A percentile compares a stretch with the other conserved stretches of the same genome.
These are phyloP conservation scores for Numida meleagris DNA, from an alignment of 2,113 vertebrate genomes.

Conservation along the genomic window DNA sequence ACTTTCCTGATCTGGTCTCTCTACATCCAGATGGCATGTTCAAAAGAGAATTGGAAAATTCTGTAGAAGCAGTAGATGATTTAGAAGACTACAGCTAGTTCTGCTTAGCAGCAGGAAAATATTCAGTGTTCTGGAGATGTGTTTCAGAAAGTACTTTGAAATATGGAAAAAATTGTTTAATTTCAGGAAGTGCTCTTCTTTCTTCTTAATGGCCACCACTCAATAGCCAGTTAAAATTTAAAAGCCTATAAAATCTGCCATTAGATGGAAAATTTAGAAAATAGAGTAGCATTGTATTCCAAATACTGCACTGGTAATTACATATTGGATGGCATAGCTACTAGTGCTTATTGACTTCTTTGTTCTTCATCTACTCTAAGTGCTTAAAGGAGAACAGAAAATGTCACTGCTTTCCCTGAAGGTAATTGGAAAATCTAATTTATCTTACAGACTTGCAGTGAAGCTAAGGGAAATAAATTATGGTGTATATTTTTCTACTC, in stretches of 20 bases:
- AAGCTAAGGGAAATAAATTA: constrained; percentile 25
- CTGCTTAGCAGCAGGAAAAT: not conserved
- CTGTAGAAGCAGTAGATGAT: not conserved
- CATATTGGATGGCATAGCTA: not conserved
- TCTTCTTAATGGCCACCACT: not conserved
- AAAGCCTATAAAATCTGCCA: constrained; percentile 12
- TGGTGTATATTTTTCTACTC: not conserved
- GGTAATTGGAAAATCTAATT: constrained; percentile 60
- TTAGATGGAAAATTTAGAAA: not conserved
- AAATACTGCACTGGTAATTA: constrained; percentile 26
- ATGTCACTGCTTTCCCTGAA: constrained; percentile 51
- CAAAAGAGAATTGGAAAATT: not conserved
- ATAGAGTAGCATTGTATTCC: not conserved
- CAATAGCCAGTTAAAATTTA: not conserved
- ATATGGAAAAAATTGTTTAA: not conserved
- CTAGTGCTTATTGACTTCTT: constrained; percentile 52
- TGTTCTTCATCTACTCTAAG: constrained; percentile 35
- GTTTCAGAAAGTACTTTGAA: not conserved
- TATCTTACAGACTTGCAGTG: not conserved
- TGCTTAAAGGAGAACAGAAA: constrained; percentile 41
- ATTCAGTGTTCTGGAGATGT: not conserved
- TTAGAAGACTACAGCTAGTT: not conserved
- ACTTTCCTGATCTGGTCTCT: no score
- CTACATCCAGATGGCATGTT: not conserved
- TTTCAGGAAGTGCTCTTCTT: not conserved